Evolutionary conservation across 2,113 vertebrate species (phyloP).

Genomic region (Thryonomys swinderianus): DNA sequence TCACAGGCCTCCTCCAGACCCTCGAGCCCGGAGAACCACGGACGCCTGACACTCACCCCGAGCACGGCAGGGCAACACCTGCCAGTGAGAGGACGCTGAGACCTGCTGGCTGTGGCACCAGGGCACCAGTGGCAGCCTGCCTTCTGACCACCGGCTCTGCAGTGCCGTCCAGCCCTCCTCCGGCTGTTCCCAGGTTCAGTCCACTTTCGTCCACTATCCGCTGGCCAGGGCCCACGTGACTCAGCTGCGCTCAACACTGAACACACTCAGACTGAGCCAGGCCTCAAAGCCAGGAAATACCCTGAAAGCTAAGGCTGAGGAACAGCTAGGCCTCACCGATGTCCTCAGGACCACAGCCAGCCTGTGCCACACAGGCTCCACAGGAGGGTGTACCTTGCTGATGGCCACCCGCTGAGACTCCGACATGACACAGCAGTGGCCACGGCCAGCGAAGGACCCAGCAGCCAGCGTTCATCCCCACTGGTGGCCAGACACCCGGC

Average conservation of each 20-base stretch:
- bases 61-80: neutral
- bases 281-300: neutral
- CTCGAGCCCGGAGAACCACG: neutral
- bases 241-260: neutral
- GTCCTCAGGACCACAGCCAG: neutral
- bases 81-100: neutral
- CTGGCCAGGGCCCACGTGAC: no score
- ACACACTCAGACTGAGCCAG: neutral
- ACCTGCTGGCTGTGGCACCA: neutral
- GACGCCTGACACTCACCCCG: neutral
- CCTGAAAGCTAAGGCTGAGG: neutral
- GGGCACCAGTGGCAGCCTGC: neutral
- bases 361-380: rapidly evolving
- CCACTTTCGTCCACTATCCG: no score
- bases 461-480: rapidly evolving
- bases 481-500: rapidly evolving
- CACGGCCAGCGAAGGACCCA: no score
- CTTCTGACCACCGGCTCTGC: rapidly evolving
- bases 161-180: neutral
- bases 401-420: neutral
- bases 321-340: neutral
- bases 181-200: neutral
- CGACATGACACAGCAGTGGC: neutral
- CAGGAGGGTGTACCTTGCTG: rapidly evolving
- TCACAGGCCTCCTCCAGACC: neutral